Base-by-base conservation (phyloP, 2,113 vertebrate species). In the Phoenicopterus ruber region DNA sequence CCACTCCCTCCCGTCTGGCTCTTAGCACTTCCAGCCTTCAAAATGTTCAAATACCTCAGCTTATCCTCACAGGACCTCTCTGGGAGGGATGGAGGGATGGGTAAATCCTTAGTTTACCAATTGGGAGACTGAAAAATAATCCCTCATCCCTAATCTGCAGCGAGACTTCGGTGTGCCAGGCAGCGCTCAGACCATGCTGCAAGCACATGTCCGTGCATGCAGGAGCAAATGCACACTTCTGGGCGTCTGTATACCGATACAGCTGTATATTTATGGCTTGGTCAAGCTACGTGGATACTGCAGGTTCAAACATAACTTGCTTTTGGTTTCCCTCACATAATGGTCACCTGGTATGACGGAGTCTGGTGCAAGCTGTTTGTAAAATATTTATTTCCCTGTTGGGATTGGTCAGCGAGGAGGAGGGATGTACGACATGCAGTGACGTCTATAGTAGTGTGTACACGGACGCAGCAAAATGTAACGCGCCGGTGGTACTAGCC, bases 51-150 rank as follows among this genome's bases (percentile, higher is more conserved):
- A 70, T 77, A 81, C 49, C 66, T 62, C 58, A 22, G 16, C 32
- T 87, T 94, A 79, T 95, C 86, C 94, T 94, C 66, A 66, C 29
- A 95, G 80, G 70, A 91, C 92, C 88, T 88, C 73, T 89, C 54
- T 72, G 66, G 55, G 47, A 93, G 9, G 66, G 20, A 73, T 78
- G 47, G n/a, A 88, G 38, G 40, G 58, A 52, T 70, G 55, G 62
- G 34, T 67, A 82, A 92, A 92, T 82, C 85, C 83, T 92, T 65
- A 80, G 38, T 58, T 94, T 92, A 65, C n/a, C 7, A 52, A 4
- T 17, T 61, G 63, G 69, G 73, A 91, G 88, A 36, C 38, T 61
- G 90, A 70, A 88, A 79, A 84, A 61, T 55, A 92, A 80, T 59
- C 70, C 32, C 19, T 74, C 20, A 63, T 58, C 57, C 66, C 40